Evolutionary conservation across 2,888 invertebrate species (phyloP).

Genomic region (Dexiosoma caninum): DNA sequence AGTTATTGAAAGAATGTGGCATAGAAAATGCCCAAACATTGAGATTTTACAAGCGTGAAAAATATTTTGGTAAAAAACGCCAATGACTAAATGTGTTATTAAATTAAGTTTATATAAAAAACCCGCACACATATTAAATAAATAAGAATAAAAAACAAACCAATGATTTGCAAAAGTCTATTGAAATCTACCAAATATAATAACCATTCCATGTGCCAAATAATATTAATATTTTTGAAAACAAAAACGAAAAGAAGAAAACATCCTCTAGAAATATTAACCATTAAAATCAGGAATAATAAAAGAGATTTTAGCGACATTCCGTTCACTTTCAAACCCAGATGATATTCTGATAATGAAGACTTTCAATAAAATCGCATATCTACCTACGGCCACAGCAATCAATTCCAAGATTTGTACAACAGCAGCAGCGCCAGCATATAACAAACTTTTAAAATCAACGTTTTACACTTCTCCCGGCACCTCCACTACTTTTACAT

Average conservation of each 20-base stretch:
- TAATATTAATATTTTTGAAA: conserved; percentile 52
- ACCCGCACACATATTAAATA: conserved; percentile 9
- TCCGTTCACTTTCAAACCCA: conserved; percentile 57
- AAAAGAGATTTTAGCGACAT: conserved; percentile 41
- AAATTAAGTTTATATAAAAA: background rate
- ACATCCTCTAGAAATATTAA: conserved; percentile 1
- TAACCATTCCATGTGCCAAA: conserved; percentile 61
- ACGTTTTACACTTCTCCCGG: background rate
- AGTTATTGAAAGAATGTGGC: conserved; percentile 83
- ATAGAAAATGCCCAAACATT: conserved; percentile 85
- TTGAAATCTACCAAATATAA: conserved; percentile 20
- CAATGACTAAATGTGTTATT: conserved; percentile 60
- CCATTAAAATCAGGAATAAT: background rate
- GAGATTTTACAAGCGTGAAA: conserved; percentile 83
- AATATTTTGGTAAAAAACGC: conserved; percentile 73
- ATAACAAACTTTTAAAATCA: conserved; percentile 18
- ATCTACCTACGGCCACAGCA: conserved; percentile 7
- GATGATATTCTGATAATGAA: conserved; percentile 53
- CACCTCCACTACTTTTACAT: background rate
- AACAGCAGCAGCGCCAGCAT: too few relatives aligned
- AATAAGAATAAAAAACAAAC: conserved; percentile 1
- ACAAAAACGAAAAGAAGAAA: conserved; percentile 57
- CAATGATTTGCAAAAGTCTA: conserved; percentile 52
- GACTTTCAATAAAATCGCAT: conserved; percentile 23
- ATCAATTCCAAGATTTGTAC: conserved; percentile 26